Evolutionary conservation across 2,113 vertebrate genomes (phyloP).

Genomic region (Rhegmatorhina hoffmannsi): DNA sequence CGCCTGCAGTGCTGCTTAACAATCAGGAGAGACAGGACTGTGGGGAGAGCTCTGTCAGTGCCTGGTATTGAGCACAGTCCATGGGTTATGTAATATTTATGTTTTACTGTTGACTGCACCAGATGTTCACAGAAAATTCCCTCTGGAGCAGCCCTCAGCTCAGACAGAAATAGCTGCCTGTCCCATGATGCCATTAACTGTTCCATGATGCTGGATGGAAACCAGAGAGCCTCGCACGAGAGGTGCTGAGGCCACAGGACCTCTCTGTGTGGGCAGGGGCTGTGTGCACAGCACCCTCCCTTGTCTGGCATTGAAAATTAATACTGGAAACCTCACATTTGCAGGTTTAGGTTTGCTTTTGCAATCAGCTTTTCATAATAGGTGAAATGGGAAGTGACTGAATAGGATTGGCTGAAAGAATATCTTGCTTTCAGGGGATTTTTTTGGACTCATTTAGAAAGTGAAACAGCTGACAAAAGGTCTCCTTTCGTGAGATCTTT

Average conservation of each 20-base stretch:
- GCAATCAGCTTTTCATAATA: background rate
- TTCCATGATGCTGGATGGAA: background rate
- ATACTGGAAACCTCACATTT: background rate
- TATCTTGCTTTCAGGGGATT: background rate
- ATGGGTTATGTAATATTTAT: constrained; percentile 28
- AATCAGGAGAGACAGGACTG: background rate
- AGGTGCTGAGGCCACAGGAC: background rate
- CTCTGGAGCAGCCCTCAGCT: constrained; percentile 39
- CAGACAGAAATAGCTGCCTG: constrained; percentile 34
- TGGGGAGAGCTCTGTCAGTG: background rate
- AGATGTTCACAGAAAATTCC: constrained; percentile 46
- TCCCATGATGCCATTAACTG: background rate
- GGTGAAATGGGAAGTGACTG: background rate
- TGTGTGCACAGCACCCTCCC: rapidly evolving
- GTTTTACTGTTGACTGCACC: constrained; percentile 46
- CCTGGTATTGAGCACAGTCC: background rate
- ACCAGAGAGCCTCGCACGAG: background rate
- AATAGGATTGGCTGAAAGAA: background rate
- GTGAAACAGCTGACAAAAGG: background rate
- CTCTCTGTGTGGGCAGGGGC: rapidly evolving
- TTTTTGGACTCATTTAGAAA: background rate
- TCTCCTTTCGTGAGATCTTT: background rate
- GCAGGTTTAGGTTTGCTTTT: background rate
- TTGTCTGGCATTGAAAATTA: background rate
- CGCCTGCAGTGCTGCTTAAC: background rate